Percentiles rank a stretch among this genome's conserved stretches.
These are phyloP conservation scores for Clostera curtula DNA, from an alignment of 2,888 invertebrate species.

Conservation along the genomic window DNA sequence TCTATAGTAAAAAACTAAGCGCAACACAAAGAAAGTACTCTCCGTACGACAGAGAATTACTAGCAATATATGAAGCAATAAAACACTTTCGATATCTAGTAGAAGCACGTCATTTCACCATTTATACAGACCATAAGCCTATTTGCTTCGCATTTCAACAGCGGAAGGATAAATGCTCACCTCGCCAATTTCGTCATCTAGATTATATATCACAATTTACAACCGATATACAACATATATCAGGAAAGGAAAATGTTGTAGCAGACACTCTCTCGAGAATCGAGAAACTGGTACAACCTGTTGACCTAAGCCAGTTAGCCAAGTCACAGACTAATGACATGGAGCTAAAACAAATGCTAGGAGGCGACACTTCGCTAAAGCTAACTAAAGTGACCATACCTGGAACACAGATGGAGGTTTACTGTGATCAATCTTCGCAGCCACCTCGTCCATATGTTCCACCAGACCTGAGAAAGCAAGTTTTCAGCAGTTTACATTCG, in stretches of 20 bases:
- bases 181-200: conserved; percentile 11
- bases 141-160: conserved; percentile 2
- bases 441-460: conserved; percentile 11
- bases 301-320: background rate
- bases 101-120: background rate
- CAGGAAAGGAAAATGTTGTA: conserved; percentile 28
- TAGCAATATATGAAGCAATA: conserved; percentile 3
- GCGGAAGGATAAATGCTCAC: conserved; percentile 5
- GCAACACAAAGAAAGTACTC: conserved; percentile 3
- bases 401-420: background rate
- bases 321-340: background rate
- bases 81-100: conserved; percentile 4
- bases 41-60: conserved; percentile 1
- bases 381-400: conserved; percentile 1
- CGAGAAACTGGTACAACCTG: conserved; percentile 4
- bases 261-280: conserved; percentile 32
- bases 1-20: conserved; percentile 2
- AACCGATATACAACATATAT: conserved; percentile 32
- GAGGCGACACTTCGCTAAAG: background rate
- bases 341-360: conserved; percentile 1
- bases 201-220: conserved; percentile 37
- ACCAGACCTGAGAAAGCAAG: conserved; percentile 3
- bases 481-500: conserved; percentile 9
- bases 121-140: conserved; percentile 5
- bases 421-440: conserved; percentile 3